Percentiles rank a stretch among this genome's conserved stretches.
Evolutionary conservation across 2,797 vertebrate genomes (phyloP).

Genomic region (Darevskia mixta): DNA sequence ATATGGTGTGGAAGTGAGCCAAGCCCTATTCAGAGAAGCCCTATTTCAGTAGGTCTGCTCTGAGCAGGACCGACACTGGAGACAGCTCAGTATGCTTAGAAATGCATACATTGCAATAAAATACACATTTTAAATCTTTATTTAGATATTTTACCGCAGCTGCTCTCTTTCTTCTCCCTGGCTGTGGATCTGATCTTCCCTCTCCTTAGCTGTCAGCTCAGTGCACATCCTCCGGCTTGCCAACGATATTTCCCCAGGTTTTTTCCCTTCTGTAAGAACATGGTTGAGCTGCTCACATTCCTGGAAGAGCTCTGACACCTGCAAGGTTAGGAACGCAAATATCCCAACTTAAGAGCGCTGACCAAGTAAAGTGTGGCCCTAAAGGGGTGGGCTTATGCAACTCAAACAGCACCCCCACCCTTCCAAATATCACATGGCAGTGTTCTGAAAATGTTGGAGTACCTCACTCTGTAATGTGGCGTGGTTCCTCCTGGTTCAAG

Average conservation of each 20-base stretch:
- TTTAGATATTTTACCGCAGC: constrained; percentile 76
- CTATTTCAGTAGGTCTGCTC: too few relatives aligned
- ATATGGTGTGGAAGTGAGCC: too few relatives aligned
- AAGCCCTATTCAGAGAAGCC: too few relatives aligned
- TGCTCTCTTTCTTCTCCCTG: constrained; percentile 79
- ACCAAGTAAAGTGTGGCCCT: background rate
- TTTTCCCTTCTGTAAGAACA: constrained; percentile 39
- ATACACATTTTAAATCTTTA: too few relatives aligned
- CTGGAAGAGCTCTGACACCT: constrained; percentile 72
- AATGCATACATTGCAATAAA: too few relatives aligned
- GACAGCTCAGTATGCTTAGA: too few relatives aligned
- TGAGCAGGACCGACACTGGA: too few relatives aligned
- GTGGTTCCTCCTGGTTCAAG: background rate
- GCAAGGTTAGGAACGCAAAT: constrained; percentile 66
- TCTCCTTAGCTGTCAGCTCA: constrained; percentile 77
- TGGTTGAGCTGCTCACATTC: constrained; percentile 65
- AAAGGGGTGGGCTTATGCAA: background rate
- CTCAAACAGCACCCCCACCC: background rate
- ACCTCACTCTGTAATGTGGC: background rate
- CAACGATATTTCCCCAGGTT: constrained; percentile 37
- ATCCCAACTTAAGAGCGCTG: background rate
- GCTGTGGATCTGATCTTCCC: constrained; percentile 76
- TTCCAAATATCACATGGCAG: background rate
- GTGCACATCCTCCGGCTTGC: constrained; percentile 47
- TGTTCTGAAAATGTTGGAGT: background rate